Percentiles rank a stretch among this genome's conserved stretches.
Evolutionary conservation across 2,113 vertebrate genomes (phyloP).

Genomic region (Psilopogon haemacephalus): DNA sequence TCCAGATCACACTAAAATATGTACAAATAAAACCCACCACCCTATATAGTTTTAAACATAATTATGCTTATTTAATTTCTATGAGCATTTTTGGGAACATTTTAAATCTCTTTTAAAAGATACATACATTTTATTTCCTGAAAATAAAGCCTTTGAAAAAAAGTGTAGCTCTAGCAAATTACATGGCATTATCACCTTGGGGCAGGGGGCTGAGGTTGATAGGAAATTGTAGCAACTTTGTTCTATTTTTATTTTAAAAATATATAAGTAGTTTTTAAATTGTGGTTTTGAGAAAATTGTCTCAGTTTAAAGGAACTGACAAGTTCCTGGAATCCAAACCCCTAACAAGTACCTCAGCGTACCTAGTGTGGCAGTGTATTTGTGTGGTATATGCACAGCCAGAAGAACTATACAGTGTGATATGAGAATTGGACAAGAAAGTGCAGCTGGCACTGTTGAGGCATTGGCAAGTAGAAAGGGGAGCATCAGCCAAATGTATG

Average conservation of each 20-base stretch:
- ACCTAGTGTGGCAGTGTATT: neutral
- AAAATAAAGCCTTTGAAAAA: constrained; percentile 31
- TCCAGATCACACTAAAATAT: constrained; percentile 4
- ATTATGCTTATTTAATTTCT: constrained; percentile 51
- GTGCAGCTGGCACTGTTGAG: neutral
- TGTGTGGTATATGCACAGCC: neutral
- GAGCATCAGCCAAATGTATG: neutral
- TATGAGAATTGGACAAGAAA: neutral
- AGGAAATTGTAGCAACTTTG: neutral
- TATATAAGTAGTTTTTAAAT: neutral
- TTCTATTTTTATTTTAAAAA: neutral
- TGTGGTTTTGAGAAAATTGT: neutral
- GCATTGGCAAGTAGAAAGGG: neutral
- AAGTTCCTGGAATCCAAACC: neutral
- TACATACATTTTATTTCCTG: constrained; percentile 1
- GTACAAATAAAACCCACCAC: constrained; percentile 7
- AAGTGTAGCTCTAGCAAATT: neutral
- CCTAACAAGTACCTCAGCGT: accelerated
- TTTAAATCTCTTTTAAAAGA: constrained; percentile 34
- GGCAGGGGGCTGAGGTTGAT: neutral
- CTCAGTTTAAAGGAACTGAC: neutral
- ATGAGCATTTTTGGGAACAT: constrained; percentile 35
- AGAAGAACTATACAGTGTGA: neutral
- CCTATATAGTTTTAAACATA: neutral
- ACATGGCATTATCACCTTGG: neutral